Evolutionary conservation across 2,797 vertebrate species (phyloP).

Genomic region (Schizopygopsis malacanthus): DNA sequence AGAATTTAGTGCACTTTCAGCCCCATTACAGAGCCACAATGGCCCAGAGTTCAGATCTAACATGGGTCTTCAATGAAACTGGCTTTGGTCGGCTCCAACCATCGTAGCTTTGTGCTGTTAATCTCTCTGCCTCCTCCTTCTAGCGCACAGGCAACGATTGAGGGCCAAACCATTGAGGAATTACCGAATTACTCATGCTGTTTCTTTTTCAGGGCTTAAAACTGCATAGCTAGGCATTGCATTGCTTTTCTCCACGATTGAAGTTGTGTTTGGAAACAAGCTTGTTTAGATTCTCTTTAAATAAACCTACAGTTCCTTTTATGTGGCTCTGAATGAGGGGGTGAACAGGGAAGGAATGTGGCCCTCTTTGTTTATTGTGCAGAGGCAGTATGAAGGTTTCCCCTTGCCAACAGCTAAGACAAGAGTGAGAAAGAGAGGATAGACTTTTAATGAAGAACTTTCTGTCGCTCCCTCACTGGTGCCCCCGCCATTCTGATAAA

Average conservation of each 20-base stretch:
- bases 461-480: slow-evolving; percentile 16
- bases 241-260: slow-evolving; percentile 23
- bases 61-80: slow-evolving; percentile 52
- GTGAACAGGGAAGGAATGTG: slow-evolving; percentile 37
- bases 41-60: slow-evolving; percentile 51
- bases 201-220: slow-evolving; percentile 52
- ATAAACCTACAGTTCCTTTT: slow-evolving; percentile 52
- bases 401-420: slow-evolving; percentile 72
- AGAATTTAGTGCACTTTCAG: slow-evolving; percentile 50
- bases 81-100: slow-evolving; percentile 33
- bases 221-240: slow-evolving; percentile 29
- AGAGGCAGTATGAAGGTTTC: slow-evolving; percentile 67
- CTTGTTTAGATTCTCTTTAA: slow-evolving; percentile 58
- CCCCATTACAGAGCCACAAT: slow-evolving; percentile 53
- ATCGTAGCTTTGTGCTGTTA: slow-evolving; percentile 36
- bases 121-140: slow-evolving; percentile 45
- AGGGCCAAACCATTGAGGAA: slow-evolving; percentile 45
- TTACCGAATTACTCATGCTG: slow-evolving; percentile 47
- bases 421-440: slow-evolving; percentile 49
- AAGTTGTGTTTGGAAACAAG: slow-evolving; percentile 58
- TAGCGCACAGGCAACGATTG: slow-evolving; percentile 37
- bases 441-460: slow-evolving; percentile 58
- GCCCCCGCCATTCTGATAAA: slow-evolving; percentile 8
- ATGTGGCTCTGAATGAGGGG: slow-evolving; percentile 15
- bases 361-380: slow-evolving; percentile 66